phyloP scores from a whole-genome alignment of 2,888 invertebrate genomes.

The Orchesellides sinensis region DNA sequence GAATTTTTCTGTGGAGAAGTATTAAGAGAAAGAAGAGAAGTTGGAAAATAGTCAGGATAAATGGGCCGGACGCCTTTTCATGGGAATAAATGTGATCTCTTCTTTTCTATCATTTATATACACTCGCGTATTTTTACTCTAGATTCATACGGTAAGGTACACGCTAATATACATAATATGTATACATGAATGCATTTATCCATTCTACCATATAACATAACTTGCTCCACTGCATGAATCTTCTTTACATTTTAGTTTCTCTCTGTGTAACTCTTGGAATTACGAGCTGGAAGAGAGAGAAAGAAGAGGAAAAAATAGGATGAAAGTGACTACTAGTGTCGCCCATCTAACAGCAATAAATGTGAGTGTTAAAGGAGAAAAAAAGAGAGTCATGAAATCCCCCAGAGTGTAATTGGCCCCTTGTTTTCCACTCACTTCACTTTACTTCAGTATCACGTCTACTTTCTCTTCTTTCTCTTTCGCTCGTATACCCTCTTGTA shows the following conservation, averaged over 20 bases:
- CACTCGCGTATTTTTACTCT: too few species aligned
- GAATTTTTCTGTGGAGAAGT: not conserved
- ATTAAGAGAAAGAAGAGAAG: not conserved
- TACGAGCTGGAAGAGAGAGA: not conserved
- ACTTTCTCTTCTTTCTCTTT: conserved; percentile 22
- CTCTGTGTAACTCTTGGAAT: not conserved
- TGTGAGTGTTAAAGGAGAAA: conserved; percentile 26
- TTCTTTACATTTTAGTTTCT: not conserved
- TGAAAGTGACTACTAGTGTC: too few species aligned
- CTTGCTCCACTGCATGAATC: not conserved
- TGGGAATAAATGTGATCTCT: conserved; percentile 14
- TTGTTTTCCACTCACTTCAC: conserved; percentile 27
- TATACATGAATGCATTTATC: not conserved
- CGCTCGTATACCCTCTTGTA: not conserved
- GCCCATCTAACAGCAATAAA: conserved; percentile 30
- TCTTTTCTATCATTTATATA: too few species aligned
- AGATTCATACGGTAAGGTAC: too few species aligned
- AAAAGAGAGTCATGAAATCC: conserved; percentile 27
- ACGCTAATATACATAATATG: too few species aligned
- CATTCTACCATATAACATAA: not conserved
- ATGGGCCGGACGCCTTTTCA: conserved; percentile 8
- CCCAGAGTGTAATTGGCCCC: conserved; percentile 28
- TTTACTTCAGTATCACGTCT: conserved; percentile 25
- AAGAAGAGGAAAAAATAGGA: too few species aligned
- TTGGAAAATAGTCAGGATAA: conserved; percentile 20